Evolutionary conservation across 2,113 vertebrate genomes (phyloP).

Genomic region (Nibea coibor): DNA sequence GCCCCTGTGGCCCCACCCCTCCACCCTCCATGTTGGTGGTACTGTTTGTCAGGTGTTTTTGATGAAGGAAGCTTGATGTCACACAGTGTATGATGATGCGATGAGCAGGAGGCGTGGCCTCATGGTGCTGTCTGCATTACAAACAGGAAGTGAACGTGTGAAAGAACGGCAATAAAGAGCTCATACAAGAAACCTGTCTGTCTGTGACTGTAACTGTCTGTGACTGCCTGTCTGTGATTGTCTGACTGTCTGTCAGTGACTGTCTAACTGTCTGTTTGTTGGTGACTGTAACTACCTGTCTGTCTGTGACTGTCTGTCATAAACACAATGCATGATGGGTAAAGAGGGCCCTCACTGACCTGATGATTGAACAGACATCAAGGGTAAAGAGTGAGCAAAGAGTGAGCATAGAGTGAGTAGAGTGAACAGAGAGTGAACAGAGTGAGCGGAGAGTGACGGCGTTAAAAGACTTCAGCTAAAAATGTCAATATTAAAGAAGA

Average conservation of each 20-base stretch:
- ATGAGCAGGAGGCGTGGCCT: conserved; percentile 45
- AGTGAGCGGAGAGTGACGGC: neutral
- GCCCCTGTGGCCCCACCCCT: conserved; percentile 7
- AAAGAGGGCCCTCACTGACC: no score
- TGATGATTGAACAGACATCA: no score
- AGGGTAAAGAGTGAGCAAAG: no score
- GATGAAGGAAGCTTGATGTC: conserved; percentile 64
- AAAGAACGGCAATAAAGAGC: conserved; percentile 66
- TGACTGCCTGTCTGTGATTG: no score
- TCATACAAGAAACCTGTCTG: conserved; percentile 17
- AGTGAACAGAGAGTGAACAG: no score
- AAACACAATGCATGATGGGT: no score
- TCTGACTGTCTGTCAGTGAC: neutral
- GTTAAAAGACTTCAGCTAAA: no score
- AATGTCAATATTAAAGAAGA: no score
- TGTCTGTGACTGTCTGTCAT: neutral
- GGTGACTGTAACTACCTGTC: no score
- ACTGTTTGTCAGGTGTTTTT: conserved; percentile 49
- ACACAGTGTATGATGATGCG: conserved; percentile 39
- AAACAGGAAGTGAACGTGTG: conserved; percentile 16
- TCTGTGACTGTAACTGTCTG: no score
- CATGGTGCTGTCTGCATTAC: neutral
- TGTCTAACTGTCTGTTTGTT: no score
- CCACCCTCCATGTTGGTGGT: conserved; percentile 29
- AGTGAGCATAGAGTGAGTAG: no score